phyloP scores from a whole-genome alignment of 2,113 vertebrate species.

The Tetraodon nigroviridis region DNA sequence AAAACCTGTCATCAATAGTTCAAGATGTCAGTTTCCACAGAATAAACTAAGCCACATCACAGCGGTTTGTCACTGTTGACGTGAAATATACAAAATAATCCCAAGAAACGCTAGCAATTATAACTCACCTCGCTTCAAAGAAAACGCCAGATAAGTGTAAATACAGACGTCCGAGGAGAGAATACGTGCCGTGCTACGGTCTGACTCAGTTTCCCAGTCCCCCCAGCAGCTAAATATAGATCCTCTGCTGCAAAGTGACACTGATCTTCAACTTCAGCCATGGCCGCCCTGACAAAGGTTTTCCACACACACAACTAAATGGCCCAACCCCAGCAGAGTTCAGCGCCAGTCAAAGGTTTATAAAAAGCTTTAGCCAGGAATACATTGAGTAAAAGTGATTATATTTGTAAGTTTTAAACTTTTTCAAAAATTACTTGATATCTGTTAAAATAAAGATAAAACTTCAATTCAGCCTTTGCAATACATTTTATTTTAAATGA shows the following conservation, averaged over 20 bases:
- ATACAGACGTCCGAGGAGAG: background rate
- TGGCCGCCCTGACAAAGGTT: too few relatives aligned
- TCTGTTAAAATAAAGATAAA: too few relatives aligned
- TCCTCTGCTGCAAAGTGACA: conserved; percentile 16
- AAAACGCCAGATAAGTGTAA: conserved; percentile 2
- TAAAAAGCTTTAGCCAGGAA: too few relatives aligned
- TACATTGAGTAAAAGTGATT: too few relatives aligned
- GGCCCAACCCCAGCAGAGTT: too few relatives aligned
- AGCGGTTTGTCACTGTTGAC: background rate
- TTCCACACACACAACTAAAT: too few relatives aligned
- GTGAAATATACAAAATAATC: background rate
- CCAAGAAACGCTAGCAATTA: conserved; percentile 1
- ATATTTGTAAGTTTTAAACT: too few relatives aligned
- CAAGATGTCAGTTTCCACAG: background rate
- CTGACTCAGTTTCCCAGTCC: conserved; percentile 31
- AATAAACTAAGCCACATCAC: background rate
- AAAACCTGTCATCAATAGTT: background rate
- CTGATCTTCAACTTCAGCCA: background rate
- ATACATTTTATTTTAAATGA: too few relatives aligned
- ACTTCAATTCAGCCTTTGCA: too few relatives aligned
- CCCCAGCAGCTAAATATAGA: conserved; percentile 67
- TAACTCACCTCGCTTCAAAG: conserved; percentile 28
- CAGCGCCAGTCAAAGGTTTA: too few relatives aligned
- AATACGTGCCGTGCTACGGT: conserved; percentile 8
- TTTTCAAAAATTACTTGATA: too few relatives aligned